phyloP scores from a whole-genome alignment of 2,888 invertebrate species.

The Tromatobia lineatoria region DNA sequence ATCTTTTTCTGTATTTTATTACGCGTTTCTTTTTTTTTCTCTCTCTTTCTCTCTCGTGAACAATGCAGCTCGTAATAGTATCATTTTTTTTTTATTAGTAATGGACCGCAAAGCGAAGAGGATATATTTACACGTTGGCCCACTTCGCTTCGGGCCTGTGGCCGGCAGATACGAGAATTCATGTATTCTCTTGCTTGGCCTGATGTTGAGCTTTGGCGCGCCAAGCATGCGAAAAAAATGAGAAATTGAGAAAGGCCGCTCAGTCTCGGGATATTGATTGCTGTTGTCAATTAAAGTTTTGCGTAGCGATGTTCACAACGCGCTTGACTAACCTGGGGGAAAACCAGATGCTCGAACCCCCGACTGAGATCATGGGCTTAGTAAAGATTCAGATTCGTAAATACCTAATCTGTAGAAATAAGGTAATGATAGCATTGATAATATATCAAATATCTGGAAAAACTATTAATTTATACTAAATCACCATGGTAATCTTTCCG shows the following conservation, averaged over 20 bases:
- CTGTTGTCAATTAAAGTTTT: slow-evolving; percentile 32
- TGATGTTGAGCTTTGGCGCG: slow-evolving; percentile 66
- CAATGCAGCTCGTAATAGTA: slow-evolving; percentile 52
- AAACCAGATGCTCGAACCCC: too few species aligned
- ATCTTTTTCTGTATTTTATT: slow-evolving; percentile 2
- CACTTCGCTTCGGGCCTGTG: slow-evolving; percentile 52
- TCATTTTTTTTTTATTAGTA: slow-evolving; percentile 56
- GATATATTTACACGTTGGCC: slow-evolving; percentile 65
- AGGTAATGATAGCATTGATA: too few species aligned
- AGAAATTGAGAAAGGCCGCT: slow-evolving; percentile 44
- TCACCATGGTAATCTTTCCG: too few species aligned
- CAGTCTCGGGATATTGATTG: slow-evolving; percentile 30
- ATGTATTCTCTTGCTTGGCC: slow-evolving; percentile 51
- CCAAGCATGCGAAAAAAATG: slow-evolving; percentile 60
- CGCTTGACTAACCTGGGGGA: slow-evolving; percentile 34
- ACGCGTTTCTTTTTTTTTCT: slow-evolving; percentile 1
- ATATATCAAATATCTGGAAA: too few species aligned
- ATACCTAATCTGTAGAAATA: too few species aligned
- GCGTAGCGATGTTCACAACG: slow-evolving; percentile 40
- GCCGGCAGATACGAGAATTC: slow-evolving; percentile 51
- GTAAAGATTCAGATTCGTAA: too few species aligned
- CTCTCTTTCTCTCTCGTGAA: slow-evolving; percentile 34
- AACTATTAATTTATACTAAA: too few species aligned
- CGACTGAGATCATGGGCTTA: too few species aligned
- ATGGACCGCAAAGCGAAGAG: slow-evolving; percentile 58